Base-by-base conservation (phyloP, 2,888 invertebrate species). In the Resseliella maxima region DNA sequence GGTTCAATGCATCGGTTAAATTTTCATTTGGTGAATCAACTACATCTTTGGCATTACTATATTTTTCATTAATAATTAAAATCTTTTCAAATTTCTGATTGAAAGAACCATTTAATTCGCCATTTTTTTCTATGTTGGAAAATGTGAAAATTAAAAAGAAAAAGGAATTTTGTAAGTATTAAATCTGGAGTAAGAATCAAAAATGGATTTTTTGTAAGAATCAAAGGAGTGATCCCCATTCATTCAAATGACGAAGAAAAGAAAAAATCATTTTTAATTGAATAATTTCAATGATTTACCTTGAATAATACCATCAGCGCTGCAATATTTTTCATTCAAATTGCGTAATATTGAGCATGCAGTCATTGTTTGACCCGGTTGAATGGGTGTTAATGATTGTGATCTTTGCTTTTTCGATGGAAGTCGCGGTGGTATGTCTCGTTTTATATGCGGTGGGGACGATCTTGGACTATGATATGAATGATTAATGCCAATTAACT, bases 351-450 rank as follows among this genome's bases (percentile, higher is more conserved):
- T 31, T 83, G 85, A 45, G 41, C 50, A 59, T 8, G 31, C 45
- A 31, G 46, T 72, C 46, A 46, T 45, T 2, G 35, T 41, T 45
- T 86, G 81, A 31, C 81, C 45, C 6, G 54, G 86, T 88, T 93
- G 93, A 0, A 92, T 91, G 0, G 96, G 95, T 0, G 95, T 95
- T 46, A 96, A 90, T 0, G 96, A 96, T 89, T 96, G 95, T n/a
- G 96, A 96, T 87, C 96, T 92, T 90, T 96, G 95, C 89, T 94
- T 94, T 89, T 94, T 93, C 50, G 92, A 92, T 15, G 93, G 93
- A 87, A 93, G 88, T 87, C 92, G 90, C 5, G 93, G 93, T 27
- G 91, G 91, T 83, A 89, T 88, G 87, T 93, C 92, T 59, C 92
- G 91, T 86, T 92, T 91, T 59, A 90, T 90, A 50, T 93, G 90